Evolutionary conservation across 2,113 vertebrate genomes (phyloP), one percentile per base, ranked within the genome.

Genomic region (Galbula dea): DNA sequence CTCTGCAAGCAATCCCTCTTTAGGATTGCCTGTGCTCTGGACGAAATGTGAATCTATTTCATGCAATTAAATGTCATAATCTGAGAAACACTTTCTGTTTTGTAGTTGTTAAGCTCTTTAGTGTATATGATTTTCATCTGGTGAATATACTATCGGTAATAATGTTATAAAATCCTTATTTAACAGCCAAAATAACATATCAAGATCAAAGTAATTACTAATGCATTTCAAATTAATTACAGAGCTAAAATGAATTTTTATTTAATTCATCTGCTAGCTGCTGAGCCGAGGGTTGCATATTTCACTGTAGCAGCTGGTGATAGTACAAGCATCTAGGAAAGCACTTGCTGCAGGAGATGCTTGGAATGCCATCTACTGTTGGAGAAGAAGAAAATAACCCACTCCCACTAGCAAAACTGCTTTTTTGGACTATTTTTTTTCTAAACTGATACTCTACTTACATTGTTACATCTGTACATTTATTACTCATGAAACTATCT

Each of bases 291-390:
- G 32, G n/a, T n/a, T 77, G 24, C 17, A 11, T 27, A 14, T 83
- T 86, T 94, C 45, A 36, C 21, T 36, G 32, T 49, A 61, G 62
- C 78, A 94, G 84, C 82, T 77, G 48, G 51, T 90, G 72, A 74
- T n/a, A 48, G 65, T 39, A 26, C 11, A 83, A 74, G 55, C 5
- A 22, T 21, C 29, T 69, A 37, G n/a, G 49, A 66, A 76, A 83
- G 23, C 55, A n/a, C 11, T 94, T 93, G 72, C 66, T 66, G 23
- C 79, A 82, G 72, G 39, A 88, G 88, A 17, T 93, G 92, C 73
- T 88, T 92, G 80, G 94, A 94, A 95, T 95, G 94, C 94, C 96
- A 95, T 94, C 95, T 96, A 83, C 94, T 92, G 92, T 96, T 90
- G 83, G 86, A 89, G 52, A 71, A 51, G 77, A 90, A 88, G 91